phyloP scores from a whole-genome alignment of 2,797 vertebrate species.

The Catharus ustulatus region DNA sequence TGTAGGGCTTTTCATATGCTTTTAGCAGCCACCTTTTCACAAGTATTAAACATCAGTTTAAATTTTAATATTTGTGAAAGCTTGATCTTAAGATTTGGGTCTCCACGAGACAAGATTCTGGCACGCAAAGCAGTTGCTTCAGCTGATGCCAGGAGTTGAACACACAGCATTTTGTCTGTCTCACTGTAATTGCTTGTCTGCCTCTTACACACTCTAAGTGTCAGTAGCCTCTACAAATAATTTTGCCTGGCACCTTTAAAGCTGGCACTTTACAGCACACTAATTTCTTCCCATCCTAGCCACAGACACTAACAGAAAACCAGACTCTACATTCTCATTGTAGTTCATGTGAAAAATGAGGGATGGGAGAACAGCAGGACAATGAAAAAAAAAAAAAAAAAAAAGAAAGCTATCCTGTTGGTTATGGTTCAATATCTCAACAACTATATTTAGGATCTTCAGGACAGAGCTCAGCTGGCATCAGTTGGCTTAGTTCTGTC shows the following conservation, averaged over 20 bases:
- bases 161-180: background rate
- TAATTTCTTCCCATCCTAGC: background rate
- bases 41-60: constrained; percentile 4
- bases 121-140: background rate
- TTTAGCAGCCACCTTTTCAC: constrained; percentile 14
- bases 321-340: background rate
- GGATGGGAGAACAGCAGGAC: background rate
- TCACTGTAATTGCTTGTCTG: background rate
- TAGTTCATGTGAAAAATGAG: background rate
- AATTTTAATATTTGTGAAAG: constrained; percentile 24
- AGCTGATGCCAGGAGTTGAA: background rate
- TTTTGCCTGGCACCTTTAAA: background rate
- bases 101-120: background rate
- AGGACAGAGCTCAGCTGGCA: background rate
- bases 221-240: background rate
- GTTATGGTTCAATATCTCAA: background rate
- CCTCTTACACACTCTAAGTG: background rate
- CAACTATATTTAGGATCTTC: background rate
- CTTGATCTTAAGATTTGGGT: background rate
- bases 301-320: background rate
- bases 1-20: background rate
- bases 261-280: background rate
- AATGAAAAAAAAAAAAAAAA: background rate
- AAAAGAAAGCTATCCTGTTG: background rate
- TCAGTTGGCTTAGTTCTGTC: background rate